Base-by-base conservation (phyloP, 2,113 vertebrate species). In the Corythaeola cristata region DNA sequence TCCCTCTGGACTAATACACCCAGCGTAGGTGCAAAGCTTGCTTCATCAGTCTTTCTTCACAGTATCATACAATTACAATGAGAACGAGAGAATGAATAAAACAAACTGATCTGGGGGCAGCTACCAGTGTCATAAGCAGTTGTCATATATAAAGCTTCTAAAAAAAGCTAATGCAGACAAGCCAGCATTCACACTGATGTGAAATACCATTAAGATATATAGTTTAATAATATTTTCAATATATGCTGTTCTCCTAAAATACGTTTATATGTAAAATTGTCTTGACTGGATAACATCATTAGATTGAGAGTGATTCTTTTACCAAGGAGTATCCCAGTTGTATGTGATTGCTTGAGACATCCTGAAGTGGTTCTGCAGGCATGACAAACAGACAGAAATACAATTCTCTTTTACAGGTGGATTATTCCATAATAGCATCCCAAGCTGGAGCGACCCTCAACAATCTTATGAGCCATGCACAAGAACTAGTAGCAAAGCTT, bases 401-500 rank as follows among this genome's bases (percentile, higher is more conserved):
- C 23, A 26, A 26, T 96, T 95, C 82, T 97, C 59, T 97, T 95
- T 97, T 98, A 62, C 98, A 99, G 99, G 99, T 99, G 98, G 99
- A 99, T 96, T 99, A 98, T 63, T 98, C 98, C 1, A 77, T 99
- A 85, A 99, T 99, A 66, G 99, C 98, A 15, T 99, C 99, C 8
- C 99, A 99, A 95, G 99, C 99, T 0, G 99, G 99, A 74, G 98
- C 98, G 94, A 99, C 99, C 6, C 99, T 99, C 97, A 99, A 98
- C 98, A 99, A 98, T 96, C 98, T 99, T 69, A 98, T 99, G 98
- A 99, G 98, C 95, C 99, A 99, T 0, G 99, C 99, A n/a, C 99
- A 99, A 97, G 99, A 99, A 52, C 90, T 99, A 67, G 99, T 99
- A 97, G 98, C 98, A 84, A 99, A 99, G 96, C 99, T 99, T 66